Evolutionary conservation across 2,797 vertebrate genomes (phyloP), one percentile per base, ranked within the genome.

Genomic region (Threskiornis aethiopicus): DNA sequence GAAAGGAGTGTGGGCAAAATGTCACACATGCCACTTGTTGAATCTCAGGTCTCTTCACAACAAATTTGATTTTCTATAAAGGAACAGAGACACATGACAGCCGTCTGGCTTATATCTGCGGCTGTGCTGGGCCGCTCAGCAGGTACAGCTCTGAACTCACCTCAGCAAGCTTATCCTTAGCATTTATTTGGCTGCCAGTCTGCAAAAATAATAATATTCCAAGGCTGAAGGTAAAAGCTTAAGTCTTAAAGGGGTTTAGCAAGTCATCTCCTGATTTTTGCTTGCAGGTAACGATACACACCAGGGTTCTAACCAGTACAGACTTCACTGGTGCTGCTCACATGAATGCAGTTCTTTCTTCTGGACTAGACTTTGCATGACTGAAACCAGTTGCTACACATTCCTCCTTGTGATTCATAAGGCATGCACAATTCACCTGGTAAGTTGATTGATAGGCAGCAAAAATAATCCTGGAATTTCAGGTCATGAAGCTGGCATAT

Each of bases 41-140:
- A 58, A 42, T 42, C 20, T 76, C 24, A 13, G n/a, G 9, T 79
- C 28, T 44, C 54, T 57, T 80, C 37, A 61, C 26, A 79, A 47
- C 6, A 58, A 20, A 37, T 79, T 87, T 77, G 35, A 33, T 89
- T 87, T 91, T 93, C 62, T 41, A 24, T 81, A 91, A 70, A 94
- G 39, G 49, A 78, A 59, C 87, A 76, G 84, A 91, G 91, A 92
- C 90, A 87, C 79, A 84, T 46, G 28, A 78, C 93, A 94, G 95
- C 62, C 1, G 2, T 59, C 65, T 14, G 17, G 61, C 10, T 69
- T 61, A 72, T 76, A 41, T 25, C 59, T 69, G 39, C 8, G 18
- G 65, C 69, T 62, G 46, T 66, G 58, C 59, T 59, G 59, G 70
- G 62, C 72, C 80, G 37, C 25, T 58, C 67, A 16, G 37, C 52